Base-by-base conservation (phyloP, 2,888 invertebrate species). In the Caenorhabditis sp. region DNA sequence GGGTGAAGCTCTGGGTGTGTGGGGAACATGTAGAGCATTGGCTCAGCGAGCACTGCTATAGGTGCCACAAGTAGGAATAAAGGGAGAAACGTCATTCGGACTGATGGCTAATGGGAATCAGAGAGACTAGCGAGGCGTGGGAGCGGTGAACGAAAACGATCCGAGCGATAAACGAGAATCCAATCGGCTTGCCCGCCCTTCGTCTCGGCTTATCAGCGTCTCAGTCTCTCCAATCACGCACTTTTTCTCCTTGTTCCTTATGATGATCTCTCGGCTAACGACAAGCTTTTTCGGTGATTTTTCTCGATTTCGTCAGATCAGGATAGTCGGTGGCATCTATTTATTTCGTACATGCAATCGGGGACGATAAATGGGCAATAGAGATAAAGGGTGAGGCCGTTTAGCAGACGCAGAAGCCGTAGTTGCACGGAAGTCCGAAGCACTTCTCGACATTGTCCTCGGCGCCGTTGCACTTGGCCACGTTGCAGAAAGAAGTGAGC, bases 21-120 rank as follows among this genome's bases (percentile, higher is more conserved):
- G n/a, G 81, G 81, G 30, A 78, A 77, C 66, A 81, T 74, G 52
- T 78, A 81, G 22, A 79, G 46, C 45, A 78, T 70, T 20, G 81
- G 73, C 53, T 79, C 81, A 0, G 74, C 70, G 24, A 41, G 27
- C 24, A 62, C 13, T 9, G 37, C 7, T 5, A 45, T 8, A 50
- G 52, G 53, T 32, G 58, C 22, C 37, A 73, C 8, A 2, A 55
- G n/a, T n/a, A 63, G 13, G 7, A 46, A n/a, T 11, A 65, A 13
- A 32, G 43, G 37, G 6, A 45, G 45, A 24, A 59, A 2, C 71
- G 62, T 61, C 22, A 13, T 52, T 27, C 7, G 35, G 9, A 9
- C 9, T 9, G 9, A 35, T n/a, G 35, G 35, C 35, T 13, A 35
- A 35, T 13, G n/a, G n/a, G 35, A 35, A 35, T 35, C 9, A 35